These are phyloP conservation scores for Dyspetes luteomarginatus DNA, from an alignment of 2,888 invertebrate species.

Conservation along the genomic window DNA sequence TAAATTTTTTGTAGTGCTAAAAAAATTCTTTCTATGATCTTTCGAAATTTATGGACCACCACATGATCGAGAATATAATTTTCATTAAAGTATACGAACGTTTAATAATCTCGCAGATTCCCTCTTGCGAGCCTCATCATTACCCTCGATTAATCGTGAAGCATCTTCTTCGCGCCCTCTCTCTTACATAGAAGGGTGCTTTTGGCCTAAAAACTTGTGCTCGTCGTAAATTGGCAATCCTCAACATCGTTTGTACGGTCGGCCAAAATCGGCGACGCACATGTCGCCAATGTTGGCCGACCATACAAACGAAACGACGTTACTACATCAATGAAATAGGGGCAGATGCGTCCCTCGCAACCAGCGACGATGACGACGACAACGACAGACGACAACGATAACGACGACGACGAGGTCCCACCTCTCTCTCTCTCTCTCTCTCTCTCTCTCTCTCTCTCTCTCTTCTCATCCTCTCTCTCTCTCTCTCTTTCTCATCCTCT, in stretches of 20 bases:
- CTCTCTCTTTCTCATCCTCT: not conserved
- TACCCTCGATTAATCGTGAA: no score
- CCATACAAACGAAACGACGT: conserved; percentile 72
- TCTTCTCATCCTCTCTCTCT: not conserved
- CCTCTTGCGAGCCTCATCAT: no score
- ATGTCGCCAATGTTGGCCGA: conserved; percentile 50
- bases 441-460: conserved; percentile 6
- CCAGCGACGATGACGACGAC: conserved; percentile 31
- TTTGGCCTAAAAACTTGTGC: conserved; percentile 58
- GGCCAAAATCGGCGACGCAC: no score
- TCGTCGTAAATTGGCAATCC: conserved; percentile 71
- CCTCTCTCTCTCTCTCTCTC: not conserved
- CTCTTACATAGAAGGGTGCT: no score
- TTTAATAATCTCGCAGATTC: no score
- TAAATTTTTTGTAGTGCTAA: no score
- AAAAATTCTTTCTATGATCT: no score
- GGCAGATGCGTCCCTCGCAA: conserved; percentile 74
- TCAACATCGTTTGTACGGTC: conserved; percentile 66
- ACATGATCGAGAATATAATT: no score
- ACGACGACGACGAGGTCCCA: conserved; percentile 64
- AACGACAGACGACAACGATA: conserved; percentile 59
- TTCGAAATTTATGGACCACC: no score
- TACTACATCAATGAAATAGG: conserved; percentile 74
- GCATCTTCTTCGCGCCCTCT: no score
- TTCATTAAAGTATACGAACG: no score